Percentiles rank a stretch among this genome's conserved stretches.
phyloP scores from a whole-genome alignment of 2,797 vertebrate genomes.

The Phoeniculus purpureus region DNA sequence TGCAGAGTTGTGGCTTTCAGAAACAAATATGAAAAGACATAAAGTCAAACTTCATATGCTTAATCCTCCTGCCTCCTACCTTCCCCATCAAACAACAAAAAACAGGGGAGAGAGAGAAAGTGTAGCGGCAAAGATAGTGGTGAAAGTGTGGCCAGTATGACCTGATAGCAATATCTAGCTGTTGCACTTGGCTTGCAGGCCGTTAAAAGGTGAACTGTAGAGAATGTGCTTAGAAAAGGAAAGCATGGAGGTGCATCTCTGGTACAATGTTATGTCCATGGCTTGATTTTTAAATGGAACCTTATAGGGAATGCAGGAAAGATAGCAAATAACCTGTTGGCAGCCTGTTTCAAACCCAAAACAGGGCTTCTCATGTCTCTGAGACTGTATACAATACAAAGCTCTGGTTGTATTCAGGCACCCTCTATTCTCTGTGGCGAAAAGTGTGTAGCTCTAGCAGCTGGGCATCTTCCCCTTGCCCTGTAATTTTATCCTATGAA shows the following conservation, averaged over 20 bases:
- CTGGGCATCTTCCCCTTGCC: neutral
- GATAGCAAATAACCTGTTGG: neutral
- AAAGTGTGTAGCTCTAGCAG: neutral
- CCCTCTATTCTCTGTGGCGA: neutral
- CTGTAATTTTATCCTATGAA: neutral
- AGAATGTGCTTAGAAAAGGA: neutral
- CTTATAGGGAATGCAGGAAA: neutral
- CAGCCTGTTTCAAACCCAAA: neutral
- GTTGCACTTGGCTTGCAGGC: neutral
- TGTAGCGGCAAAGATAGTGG: neutral
- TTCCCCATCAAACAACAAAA: neutral
- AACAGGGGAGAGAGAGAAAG: neutral
- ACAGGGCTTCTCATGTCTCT: neutral
- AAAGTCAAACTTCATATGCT: neutral
- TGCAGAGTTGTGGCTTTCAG: constrained; percentile 1
- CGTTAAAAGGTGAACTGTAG: neutral
- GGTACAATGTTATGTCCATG: neutral
- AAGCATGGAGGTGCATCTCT: neutral
- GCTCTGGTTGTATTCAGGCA: neutral
- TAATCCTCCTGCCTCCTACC: neutral
- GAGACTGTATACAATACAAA: neutral
- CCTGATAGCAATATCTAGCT: neutral
- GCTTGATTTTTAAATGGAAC: neutral
- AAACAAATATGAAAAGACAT: neutral
- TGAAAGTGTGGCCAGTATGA: neutral